Evolutionary conservation across 2,797 vertebrate species (phyloP), one percentile per base, ranked within the genome.

Genomic region (Eremophila alpestris): DNA sequence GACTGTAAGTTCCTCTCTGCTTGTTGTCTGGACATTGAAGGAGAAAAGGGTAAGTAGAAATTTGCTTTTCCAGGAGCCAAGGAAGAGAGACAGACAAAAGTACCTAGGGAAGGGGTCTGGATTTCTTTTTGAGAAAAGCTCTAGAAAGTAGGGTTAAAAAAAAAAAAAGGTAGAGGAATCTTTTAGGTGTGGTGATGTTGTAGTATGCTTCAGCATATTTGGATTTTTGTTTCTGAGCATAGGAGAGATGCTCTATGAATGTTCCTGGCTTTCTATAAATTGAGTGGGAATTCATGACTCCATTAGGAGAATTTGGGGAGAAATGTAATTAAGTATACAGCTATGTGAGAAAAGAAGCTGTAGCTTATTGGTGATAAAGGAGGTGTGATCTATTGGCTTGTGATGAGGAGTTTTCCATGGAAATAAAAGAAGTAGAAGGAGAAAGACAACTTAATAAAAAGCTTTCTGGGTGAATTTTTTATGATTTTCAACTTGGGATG

Each of bases 21-120:
- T 59, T 46, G 1, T 46, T 79, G 9, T 4, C 10, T 48, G 43
- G 29, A 21, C 0, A 0, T 7, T 69, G 20, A 58, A 55, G 4
- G 9, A 65, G 23, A 62, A 45, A 69, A 73, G 2, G 16, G 18
- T 79, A 59, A 65, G 46, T 51, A 65, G 32, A 6, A 59, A 13
- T 16, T 78, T 7, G 1, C 2, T 76, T 59, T 62, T 56, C 11
- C 3, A 34, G 10, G 9, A 22, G 1, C 2, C 54, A 21, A 43
- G 36, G 5, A 75, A 68, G 60, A 43, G 7, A 46, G 20, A 9
- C 5, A 55, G 52, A 8, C 1, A 29, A 34, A 43, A n/a, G 3
- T 62, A 68, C 7, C 9, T 58, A 6, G 10, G 16, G 30, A 69
- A 36, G 16, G 7, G 1, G 1, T 79, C 10, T 63, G 22, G 5